Conservation (phyloP, 2,113 vertebrate genomes). For the Pangasianodon hypophthalmus region DNA sequence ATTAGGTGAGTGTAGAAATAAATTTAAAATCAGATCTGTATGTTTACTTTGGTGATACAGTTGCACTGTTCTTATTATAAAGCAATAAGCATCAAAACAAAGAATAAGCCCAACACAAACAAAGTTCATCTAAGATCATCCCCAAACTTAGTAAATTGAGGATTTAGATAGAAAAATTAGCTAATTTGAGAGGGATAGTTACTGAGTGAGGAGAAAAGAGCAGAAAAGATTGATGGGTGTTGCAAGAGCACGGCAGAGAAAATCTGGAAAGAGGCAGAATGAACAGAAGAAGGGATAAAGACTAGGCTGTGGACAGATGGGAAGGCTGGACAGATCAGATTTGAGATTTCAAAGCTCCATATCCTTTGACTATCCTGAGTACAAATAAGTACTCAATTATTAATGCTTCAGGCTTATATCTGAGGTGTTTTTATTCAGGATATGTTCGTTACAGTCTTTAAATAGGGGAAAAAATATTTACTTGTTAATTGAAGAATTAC, state of each 20-base stretch:
- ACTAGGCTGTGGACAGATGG: constrained; percentile 12
- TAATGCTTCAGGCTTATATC: not conserved
- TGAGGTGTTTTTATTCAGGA: not conserved
- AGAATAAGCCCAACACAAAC: not conserved
- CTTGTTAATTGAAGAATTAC: not conserved
- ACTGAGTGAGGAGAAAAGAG: not conserved
- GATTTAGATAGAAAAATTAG: not conserved
- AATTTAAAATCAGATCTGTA: not conserved
- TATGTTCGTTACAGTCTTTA: not conserved
- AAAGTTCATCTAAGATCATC: not conserved
- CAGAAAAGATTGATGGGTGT: not conserved
- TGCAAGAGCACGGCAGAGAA: not conserved
- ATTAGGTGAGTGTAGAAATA: not conserved
- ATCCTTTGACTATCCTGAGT: not conserved
- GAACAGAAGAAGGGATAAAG: constrained; percentile 5
- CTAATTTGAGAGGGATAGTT: not conserved
- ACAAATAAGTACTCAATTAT: not conserved
- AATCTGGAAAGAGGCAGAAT: not conserved
- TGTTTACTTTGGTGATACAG: not conserved
- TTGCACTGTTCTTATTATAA: constrained; percentile 20
- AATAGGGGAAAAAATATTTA: not conserved
- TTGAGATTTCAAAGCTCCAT: constrained; percentile 9
- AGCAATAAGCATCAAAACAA: constrained; percentile 11
- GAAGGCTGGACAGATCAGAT: constrained; percentile 1
- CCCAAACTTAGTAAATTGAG: not conserved